Percentiles rank a stretch among this genome's conserved stretches.
These are phyloP conservation scores for Eupeodes luniger DNA, from an alignment of 2,888 invertebrate species.

Conservation along the genomic window DNA sequence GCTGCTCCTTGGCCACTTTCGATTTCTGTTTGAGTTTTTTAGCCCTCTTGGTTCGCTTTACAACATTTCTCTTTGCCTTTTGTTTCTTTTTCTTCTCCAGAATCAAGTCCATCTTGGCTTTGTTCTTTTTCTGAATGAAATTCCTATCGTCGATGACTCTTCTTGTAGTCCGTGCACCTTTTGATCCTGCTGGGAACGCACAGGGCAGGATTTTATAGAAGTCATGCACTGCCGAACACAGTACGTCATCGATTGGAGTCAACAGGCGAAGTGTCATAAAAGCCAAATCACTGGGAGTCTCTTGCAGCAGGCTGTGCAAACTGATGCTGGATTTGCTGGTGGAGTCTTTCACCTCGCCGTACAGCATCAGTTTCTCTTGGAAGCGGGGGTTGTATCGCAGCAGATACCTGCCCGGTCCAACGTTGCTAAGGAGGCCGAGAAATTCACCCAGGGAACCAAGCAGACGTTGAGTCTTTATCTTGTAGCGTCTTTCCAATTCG, in stretches of 20 bases:
- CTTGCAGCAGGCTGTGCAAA: constrained; percentile 77
- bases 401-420: constrained; percentile 79
- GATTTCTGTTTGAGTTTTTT: constrained; percentile 14
- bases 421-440: constrained; percentile 77
- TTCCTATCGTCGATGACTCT: constrained; percentile 49
- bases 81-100: neutral
- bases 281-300: constrained; percentile 76
- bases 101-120: neutral
- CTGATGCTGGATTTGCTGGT: constrained; percentile 77
- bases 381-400: constrained; percentile 79
- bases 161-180: neutral
- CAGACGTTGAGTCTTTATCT: constrained; percentile 77
- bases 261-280: constrained; percentile 79
- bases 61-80: neutral
- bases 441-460: constrained; percentile 79
- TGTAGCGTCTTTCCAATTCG: constrained; percentile 77
- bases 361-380: constrained; percentile 80
- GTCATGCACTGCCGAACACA: constrained; percentile 79
- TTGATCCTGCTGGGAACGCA: constrained; percentile 77
- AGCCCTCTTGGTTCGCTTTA: constrained; percentile 29
- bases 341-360: constrained; percentile 76
- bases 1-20: constrained; percentile 4
- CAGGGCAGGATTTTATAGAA: constrained; percentile 79
- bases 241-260: constrained; percentile 78
- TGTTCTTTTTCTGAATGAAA: constrained; percentile 38